Evolutionary conservation across 2,113 vertebrate genomes (phyloP).

Genomic region (Anser brachyrhynchus): DNA sequence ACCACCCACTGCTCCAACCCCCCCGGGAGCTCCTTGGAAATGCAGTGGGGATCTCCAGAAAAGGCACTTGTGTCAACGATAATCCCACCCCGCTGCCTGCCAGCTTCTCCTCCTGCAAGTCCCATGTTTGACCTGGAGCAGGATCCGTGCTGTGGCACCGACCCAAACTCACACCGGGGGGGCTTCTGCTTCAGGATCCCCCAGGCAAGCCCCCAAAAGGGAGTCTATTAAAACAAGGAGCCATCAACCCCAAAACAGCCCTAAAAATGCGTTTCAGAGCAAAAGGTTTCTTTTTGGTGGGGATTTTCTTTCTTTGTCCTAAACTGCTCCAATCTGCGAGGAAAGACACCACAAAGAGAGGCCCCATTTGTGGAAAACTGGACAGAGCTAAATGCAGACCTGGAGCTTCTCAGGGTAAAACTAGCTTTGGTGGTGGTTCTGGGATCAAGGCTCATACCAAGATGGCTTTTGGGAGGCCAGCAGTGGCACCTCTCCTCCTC

Average conservation of each 20-base stretch:
- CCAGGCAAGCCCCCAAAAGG: background rate
- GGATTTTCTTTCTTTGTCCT: background rate
- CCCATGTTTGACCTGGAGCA: background rate
- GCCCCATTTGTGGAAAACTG: background rate
- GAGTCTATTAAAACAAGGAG: background rate
- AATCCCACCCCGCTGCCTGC: background rate
- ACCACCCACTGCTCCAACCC: background rate
- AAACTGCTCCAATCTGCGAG: background rate
- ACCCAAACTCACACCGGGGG: background rate
- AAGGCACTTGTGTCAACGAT: slow-evolving; percentile 31
- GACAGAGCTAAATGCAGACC: background rate
- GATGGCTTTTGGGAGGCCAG: background rate
- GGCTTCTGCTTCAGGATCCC: background rate
- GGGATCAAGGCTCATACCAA: accelerated
- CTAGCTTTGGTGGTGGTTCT: background rate
- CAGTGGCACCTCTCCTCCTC: background rate
- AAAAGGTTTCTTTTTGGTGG: background rate
- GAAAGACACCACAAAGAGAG: background rate
- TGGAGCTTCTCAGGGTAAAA: background rate
- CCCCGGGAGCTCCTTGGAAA: background rate
- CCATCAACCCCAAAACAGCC: background rate
- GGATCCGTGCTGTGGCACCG: background rate
- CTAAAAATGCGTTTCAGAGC: background rate
- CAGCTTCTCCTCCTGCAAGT: accelerated
- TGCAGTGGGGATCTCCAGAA: background rate